A percentile compares a stretch with the other conserved stretches of the same genome.
Evolutionary conservation across 2,888 invertebrate genomes (phyloP).

Genomic region (Pseudococcus viburni): DNA sequence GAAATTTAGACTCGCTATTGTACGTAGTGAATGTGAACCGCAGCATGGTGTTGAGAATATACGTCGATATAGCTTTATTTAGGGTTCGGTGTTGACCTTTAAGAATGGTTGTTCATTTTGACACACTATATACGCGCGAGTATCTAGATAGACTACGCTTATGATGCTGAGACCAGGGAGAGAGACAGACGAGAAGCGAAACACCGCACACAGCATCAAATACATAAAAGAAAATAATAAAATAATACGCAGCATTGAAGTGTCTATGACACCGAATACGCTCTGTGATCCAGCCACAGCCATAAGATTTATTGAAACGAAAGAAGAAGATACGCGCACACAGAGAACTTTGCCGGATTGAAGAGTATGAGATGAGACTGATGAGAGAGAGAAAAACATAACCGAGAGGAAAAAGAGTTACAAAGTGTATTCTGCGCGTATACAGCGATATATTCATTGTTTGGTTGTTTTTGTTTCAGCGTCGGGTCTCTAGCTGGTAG

Average conservation of each 20-base stretch:
- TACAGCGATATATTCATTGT: conserved; percentile 29
- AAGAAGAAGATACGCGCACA: background rate
- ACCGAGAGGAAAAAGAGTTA: conserved; percentile 33
- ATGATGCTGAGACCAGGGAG: background rate
- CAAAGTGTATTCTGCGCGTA: conserved; percentile 29
- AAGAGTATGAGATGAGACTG: background rate
- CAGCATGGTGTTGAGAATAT: conserved; percentile 56
- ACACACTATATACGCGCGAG: conserved; percentile 31
- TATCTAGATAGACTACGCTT: background rate
- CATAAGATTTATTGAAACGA: conserved; percentile 44
- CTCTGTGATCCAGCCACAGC: background rate
- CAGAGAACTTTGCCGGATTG: background rate
- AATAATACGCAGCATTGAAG: conserved; percentile 56
- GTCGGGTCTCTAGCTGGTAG: conserved; percentile 10
- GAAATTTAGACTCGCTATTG: conserved; percentile 53
- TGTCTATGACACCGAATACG: conserved; percentile 54
- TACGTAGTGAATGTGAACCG: conserved; percentile 50
- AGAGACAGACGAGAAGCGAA: background rate
- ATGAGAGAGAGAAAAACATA: background rate
- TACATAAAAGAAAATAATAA: conserved; percentile 47
- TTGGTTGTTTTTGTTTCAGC: conserved; percentile 46
- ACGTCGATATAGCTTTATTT: conserved; percentile 56
- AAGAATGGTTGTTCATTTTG: conserved; percentile 53
- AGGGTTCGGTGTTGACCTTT: conserved; percentile 53
- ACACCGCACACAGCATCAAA: conserved; percentile 28